Percentiles rank a stretch among this genome's conserved stretches.
Evolutionary conservation across 2,113 vertebrate species (phyloP).

Genomic region (Clarias batrachus): DNA sequence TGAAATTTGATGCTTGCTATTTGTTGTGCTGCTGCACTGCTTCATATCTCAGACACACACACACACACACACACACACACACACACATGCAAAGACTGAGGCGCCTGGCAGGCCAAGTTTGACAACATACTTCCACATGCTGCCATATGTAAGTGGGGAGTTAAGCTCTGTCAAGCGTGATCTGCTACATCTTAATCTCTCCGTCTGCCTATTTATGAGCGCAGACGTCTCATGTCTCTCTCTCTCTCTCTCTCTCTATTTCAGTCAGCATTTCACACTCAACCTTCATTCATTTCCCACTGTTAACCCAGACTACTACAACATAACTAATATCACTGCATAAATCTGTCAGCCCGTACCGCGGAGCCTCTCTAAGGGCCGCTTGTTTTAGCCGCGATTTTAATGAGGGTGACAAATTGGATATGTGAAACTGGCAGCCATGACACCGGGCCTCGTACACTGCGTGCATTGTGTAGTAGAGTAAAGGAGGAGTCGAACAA

Average conservation of each 20-base stretch:
- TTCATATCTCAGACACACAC: constrained; percentile 49
- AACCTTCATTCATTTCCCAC: constrained; percentile 65
- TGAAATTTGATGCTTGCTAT: background rate
- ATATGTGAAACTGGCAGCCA: constrained; percentile 72
- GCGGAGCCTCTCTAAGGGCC: constrained; percentile 67
- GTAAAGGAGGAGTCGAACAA: constrained; percentile 31
- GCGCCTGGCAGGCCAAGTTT: constrained; percentile 52
- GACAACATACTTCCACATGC: constrained; percentile 67
- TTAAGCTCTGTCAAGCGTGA: constrained; percentile 53
- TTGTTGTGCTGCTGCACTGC: constrained; percentile 25
- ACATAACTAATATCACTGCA: constrained; percentile 64
- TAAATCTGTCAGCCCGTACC: constrained; percentile 55
- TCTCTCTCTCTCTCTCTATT: constrained; percentile 63
- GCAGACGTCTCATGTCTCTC: constrained; percentile 37
- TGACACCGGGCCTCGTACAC: constrained; percentile 59
- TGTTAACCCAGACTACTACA: constrained; percentile 50
- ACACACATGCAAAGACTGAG: background rate
- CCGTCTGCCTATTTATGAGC: constrained; percentile 65
- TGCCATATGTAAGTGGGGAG: constrained; percentile 64
- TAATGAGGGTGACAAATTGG: constrained; percentile 72
- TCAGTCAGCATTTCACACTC: constrained; percentile 61
- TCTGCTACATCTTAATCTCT: constrained; percentile 61
- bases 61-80: constrained; percentile 6
- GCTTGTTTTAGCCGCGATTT: constrained; percentile 70
- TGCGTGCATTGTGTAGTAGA: constrained; percentile 62